Conservation (phyloP, 2,797 vertebrate species). For the Tapera naevia region DNA sequence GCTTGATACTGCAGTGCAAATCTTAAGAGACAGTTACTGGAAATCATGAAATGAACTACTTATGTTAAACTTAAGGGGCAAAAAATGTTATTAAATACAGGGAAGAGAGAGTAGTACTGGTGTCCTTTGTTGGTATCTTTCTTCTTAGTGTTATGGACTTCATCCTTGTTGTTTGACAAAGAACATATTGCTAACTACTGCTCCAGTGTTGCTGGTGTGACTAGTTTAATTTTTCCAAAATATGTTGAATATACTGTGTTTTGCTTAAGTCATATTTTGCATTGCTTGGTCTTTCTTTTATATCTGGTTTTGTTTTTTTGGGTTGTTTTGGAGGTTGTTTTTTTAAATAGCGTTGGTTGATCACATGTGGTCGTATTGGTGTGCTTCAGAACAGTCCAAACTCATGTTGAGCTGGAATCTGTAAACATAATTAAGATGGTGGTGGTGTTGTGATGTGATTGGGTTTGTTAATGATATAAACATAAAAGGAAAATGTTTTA, state of each 20-base stretch:
- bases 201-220: neutral
- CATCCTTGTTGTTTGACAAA: neutral
- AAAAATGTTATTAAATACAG: neutral
- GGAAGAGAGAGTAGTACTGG: neutral
- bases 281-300: neutral
- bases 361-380: neutral
- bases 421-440: neutral
- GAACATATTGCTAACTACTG: neutral
- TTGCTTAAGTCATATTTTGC: neutral
- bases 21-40: neutral
- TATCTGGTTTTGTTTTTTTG: neutral
- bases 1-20: neutral
- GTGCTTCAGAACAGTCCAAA: neutral
- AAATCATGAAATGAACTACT: neutral
- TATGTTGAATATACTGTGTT: neutral
- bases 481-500: neutral
- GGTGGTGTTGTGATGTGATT: neutral
- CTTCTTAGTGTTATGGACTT: neutral
- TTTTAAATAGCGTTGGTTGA: neutral
- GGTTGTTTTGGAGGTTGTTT: neutral
- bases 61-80: neutral
- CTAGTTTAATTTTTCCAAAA: neutral
- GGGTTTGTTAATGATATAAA: neutral
- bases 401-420: neutral
- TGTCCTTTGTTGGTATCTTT: neutral